A percentile compares a stretch with the other conserved stretches of the same genome.
phyloP scores from a whole-genome alignment of 2,113 vertebrate genomes.

The Nothocercus nigrocapillus region DNA sequence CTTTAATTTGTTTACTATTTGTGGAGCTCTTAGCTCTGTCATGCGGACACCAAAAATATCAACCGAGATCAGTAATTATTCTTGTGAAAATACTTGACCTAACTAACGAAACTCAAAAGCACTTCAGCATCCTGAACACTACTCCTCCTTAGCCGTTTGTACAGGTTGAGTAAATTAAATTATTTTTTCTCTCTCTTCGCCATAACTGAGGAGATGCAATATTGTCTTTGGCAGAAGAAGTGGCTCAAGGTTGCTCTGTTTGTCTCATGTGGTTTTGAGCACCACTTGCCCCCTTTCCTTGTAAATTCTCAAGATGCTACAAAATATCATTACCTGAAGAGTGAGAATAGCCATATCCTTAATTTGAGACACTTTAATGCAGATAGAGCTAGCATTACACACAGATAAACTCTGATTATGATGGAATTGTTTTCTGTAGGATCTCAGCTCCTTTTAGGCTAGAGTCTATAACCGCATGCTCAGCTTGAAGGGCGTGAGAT shows the following conservation, averaged over 20 bases:
- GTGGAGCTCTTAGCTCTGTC: background rate
- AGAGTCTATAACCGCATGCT: constrained; percentile 35
- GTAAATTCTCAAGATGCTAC: background rate
- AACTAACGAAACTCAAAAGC: background rate
- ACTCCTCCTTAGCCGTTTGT: constrained; percentile 1
- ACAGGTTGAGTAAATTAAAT: constrained; percentile 14
- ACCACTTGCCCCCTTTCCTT: background rate
- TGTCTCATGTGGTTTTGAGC: constrained; percentile 4
- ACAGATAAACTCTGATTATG: constrained; percentile 47
- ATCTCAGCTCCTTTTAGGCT: constrained; percentile 40
- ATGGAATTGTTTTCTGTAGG: constrained; percentile 52
- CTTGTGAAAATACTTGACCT: background rate
- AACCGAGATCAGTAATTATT: background rate
- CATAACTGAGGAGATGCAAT: constrained; percentile 15
- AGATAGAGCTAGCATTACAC: constrained; percentile 50
- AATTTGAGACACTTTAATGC: constrained; percentile 55
- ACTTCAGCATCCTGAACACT: background rate
- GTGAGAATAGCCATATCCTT: constrained; percentile 32
- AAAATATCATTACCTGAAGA: constrained; percentile 5
- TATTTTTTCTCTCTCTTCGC: background rate
- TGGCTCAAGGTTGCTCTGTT: constrained; percentile 16
- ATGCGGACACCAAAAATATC: background rate
- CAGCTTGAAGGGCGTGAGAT: constrained; percentile 46
- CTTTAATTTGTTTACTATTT: background rate
- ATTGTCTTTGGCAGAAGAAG: constrained; percentile 50